Percentiles rank a stretch among this genome's conserved stretches.
Evolutionary conservation across 1,140 invertebrate genomes (phyloP).

Genomic region (Hypothenemus hampei): DNA sequence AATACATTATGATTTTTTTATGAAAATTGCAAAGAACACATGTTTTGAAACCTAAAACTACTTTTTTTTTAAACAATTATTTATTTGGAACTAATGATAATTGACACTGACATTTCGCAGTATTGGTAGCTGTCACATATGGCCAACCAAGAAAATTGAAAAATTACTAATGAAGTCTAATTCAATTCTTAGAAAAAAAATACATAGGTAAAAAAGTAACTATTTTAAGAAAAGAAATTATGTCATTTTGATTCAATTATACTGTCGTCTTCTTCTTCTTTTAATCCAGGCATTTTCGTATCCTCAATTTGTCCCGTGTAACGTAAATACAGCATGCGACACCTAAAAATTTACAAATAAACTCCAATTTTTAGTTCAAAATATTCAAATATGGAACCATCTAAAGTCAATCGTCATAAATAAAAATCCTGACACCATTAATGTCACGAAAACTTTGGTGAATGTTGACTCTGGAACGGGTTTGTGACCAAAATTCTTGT

Average conservation of each 20-base stretch:
- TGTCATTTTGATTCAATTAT: not conserved
- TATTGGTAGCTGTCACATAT: too few relatives aligned
- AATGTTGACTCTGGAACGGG: slow-evolving; percentile 39
- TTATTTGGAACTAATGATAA: too few relatives aligned
- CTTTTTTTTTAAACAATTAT: too few relatives aligned
- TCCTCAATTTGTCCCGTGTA: not conserved
- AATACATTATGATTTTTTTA: not conserved
- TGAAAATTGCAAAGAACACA: too few relatives aligned
- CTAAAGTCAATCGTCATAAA: slow-evolving; percentile 45
- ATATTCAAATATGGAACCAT: slow-evolving; percentile 36
- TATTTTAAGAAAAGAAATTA: not conserved
- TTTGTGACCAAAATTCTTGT: slow-evolving; percentile 56
- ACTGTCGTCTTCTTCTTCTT: not conserved
- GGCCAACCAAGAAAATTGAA: too few relatives aligned
- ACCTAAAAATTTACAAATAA: not conserved
- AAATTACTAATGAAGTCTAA: not conserved
- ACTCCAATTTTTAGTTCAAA: not conserved
- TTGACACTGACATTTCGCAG: too few relatives aligned
- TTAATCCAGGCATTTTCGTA: not conserved
- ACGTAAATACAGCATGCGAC: not conserved
- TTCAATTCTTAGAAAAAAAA: not conserved
- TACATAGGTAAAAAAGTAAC: not conserved
- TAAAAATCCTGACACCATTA: slow-evolving; percentile 42
- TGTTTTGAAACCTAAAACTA: too few relatives aligned
- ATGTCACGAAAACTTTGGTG: slow-evolving; percentile 44